Percentiles rank a stretch among this genome's conserved stretches.
Conservation (phyloP, 2,113 vertebrate species). For the Alosa alosa region DNA sequence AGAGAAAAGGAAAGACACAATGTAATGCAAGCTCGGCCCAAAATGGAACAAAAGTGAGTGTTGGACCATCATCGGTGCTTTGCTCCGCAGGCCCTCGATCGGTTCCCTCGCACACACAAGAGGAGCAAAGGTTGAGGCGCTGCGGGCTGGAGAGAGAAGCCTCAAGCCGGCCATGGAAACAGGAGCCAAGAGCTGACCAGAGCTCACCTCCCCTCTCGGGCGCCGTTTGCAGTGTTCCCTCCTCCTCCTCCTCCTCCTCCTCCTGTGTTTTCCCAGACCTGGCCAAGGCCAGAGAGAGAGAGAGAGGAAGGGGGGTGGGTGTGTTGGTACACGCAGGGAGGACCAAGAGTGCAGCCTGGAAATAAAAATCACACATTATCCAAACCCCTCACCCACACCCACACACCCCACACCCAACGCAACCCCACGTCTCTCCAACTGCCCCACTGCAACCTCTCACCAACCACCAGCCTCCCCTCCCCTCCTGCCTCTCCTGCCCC, state of each 20-base stretch:
- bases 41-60: neutral
- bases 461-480: too few species aligned
- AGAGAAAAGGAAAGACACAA: neutral
- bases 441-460: neutral
- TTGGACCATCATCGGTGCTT: neutral
- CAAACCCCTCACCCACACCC: neutral
- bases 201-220: neutral
- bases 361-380: conserved; percentile 22
- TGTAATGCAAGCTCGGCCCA: neutral
- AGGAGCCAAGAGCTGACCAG: neutral
- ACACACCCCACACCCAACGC: neutral
- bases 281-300: conserved; percentile 19
- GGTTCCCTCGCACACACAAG: neutral
- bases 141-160: neutral
- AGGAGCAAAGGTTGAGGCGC: neutral
- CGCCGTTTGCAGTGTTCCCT: neutral
- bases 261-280: neutral
- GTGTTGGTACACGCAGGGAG: conserved; percentile 2
- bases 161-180: neutral
- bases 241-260: neutral
- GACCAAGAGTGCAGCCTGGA: conserved; percentile 30
- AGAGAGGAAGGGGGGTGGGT: too few species aligned
- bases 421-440: neutral
- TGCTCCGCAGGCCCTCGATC: neutral
- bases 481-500: neutral